Conservation (phyloP, 2,797 vertebrate genomes). For the Tapirus indicus region DNA sequence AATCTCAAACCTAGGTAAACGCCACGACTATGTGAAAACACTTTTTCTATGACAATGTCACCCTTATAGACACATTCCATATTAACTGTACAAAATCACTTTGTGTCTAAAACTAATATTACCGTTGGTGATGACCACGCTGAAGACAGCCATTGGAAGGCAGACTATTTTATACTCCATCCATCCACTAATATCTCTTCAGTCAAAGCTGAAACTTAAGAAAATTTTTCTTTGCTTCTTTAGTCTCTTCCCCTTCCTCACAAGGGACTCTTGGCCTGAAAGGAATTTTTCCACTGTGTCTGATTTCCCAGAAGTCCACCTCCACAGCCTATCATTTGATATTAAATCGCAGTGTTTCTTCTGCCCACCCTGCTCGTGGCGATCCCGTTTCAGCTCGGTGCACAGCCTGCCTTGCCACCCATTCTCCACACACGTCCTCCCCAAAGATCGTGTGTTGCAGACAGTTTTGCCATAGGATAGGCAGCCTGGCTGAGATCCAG, state of each 20-base stretch:
- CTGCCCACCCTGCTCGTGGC: constrained; percentile 65
- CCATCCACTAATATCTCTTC: neutral
- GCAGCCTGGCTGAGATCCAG: constrained; percentile 76
- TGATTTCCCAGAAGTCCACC: constrained; percentile 67
- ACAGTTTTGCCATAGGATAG: constrained; percentile 43
- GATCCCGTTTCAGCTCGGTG: constrained; percentile 57
- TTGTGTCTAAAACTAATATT: neutral
- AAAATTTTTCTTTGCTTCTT: constrained; percentile 12
- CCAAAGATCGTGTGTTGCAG: constrained; percentile 49
- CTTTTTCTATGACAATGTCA: neutral
- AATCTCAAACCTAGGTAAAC: constrained; percentile 66
- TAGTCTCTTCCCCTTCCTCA: constrained; percentile 9
- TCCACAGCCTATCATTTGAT: constrained; percentile 59
- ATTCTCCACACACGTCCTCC: constrained; percentile 66
- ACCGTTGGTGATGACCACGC: neutral
- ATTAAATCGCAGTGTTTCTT: constrained; percentile 60
- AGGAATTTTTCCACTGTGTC: constrained; percentile 60
- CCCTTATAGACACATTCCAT: constrained; percentile 8
- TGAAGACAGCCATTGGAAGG: neutral
- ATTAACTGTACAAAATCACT: constrained; percentile 20
- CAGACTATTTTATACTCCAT: neutral
- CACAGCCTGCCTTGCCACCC: constrained; percentile 19
- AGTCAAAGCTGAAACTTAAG: constrained; percentile 49
- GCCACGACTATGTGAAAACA: neutral
- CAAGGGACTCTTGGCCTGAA: neutral